phyloP scores from a whole-genome alignment of 1,140 invertebrate genomes.

The Oncopodura yosiiana region DNA sequence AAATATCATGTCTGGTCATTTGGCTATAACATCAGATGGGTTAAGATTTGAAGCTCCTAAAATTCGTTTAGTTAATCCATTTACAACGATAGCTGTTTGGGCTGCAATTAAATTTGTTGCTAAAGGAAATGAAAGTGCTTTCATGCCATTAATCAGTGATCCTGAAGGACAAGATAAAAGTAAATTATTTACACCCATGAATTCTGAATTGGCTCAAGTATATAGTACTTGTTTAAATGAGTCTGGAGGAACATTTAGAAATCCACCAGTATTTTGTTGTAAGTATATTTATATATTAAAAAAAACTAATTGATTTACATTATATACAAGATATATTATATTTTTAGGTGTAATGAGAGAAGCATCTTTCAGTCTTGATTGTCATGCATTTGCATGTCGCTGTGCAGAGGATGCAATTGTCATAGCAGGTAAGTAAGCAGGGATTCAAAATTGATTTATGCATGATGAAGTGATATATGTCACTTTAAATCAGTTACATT shows the following conservation, averaged over 20 bases:
- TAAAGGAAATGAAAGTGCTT: conserved; percentile 51
- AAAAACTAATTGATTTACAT: not conserved
- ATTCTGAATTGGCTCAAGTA: conserved; percentile 15
- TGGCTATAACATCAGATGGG: conserved; percentile 44
- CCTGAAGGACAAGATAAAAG: conserved; percentile 65
- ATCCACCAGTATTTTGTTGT: not conserved
- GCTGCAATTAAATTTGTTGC: conserved; percentile 64
- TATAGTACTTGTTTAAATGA: conserved; percentile 44
- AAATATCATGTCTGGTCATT: conserved; percentile 43
- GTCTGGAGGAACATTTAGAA: conserved; percentile 39
- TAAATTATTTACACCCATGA: conserved; percentile 47
- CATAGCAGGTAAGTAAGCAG: too few species aligned
- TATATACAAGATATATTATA: too few species aligned
- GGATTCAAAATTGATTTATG: too few species aligned
- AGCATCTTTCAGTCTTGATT: conserved; percentile 63
- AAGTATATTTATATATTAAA: not conserved
- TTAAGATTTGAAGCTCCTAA: conserved; percentile 37
- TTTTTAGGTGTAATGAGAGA: conserved; percentile 80
- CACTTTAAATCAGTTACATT: too few species aligned
- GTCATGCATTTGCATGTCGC: conserved; percentile 78
- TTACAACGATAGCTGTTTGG: conserved; percentile 82
- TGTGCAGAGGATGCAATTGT: conserved; percentile 73
- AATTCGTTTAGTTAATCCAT: conserved; percentile 58
- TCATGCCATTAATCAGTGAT: conserved; percentile 75
- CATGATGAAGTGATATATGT: too few species aligned